Percentiles rank a stretch among this genome's conserved stretches.
These are phyloP conservation scores for Diadegma fenestrale DNA, from an alignment of 2,888 invertebrate species.

Conservation along the genomic window DNA sequence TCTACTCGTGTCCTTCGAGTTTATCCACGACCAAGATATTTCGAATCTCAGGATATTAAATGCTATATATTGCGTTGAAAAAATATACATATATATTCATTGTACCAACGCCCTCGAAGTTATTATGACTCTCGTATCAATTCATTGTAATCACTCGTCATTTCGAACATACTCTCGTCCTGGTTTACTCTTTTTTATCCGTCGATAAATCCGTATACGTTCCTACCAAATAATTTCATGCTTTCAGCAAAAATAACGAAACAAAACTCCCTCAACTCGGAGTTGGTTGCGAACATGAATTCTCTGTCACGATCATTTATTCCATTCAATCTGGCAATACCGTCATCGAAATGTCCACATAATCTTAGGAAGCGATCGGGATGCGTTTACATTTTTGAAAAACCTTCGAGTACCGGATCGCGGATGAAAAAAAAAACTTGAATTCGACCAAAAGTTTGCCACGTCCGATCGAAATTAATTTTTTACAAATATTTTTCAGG, in stretches of 20 bases:
- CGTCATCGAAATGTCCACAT: neutral
- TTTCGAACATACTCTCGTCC: slow-evolving; percentile 19
- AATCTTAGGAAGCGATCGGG: neutral
- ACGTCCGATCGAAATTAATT: neutral
- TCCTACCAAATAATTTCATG: neutral
- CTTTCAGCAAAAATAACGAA: too few relatives aligned
- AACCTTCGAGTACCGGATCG: neutral
- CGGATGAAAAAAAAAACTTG: neutral
- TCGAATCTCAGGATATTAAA: slow-evolving; percentile 73
- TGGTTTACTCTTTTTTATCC: slow-evolving; percentile 1
- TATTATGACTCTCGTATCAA: slow-evolving; percentile 21
- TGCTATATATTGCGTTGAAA: slow-evolving; percentile 47
- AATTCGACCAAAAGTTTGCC: too few relatives aligned
- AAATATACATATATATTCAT: slow-evolving; percentile 50
- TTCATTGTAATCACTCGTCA: slow-evolving; percentile 35
- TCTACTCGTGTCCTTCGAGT: slow-evolving; percentile 53
- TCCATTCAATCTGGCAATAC: neutral
- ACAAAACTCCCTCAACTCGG: neutral
- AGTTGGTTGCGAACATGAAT: neutral
- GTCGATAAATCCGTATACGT: neutral
- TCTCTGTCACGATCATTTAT: neutral
- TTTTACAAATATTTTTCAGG: too few relatives aligned
- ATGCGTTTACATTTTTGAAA: neutral
- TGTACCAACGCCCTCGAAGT: slow-evolving; percentile 51
- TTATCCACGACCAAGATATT: slow-evolving; percentile 59